Percentiles rank a stretch among this genome's conserved stretches.
phyloP scores from a whole-genome alignment of 2,888 invertebrate genomes.

The Platycnemis pennipes region DNA sequence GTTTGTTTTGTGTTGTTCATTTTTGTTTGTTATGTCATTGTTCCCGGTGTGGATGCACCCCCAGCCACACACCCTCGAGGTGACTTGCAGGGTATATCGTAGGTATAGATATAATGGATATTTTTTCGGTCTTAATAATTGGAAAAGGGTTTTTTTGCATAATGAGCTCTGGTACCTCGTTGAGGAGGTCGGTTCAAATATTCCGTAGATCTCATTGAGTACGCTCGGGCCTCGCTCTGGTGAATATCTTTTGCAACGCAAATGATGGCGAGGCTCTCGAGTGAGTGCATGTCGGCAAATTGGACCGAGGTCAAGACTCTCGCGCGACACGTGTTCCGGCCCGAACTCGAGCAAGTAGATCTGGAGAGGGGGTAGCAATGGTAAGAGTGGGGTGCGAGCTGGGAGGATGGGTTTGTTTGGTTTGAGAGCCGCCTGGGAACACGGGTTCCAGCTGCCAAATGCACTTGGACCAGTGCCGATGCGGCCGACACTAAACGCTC shows the following conservation, averaged over 20 bases:
- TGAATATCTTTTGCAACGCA: background rate
- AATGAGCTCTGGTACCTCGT: no score
- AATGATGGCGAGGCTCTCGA: background rate
- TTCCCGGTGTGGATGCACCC: no score
- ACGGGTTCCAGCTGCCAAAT: background rate
- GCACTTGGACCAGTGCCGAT: constrained; percentile 21
- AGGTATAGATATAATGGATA: no score
- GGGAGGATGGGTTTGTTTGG: background rate
- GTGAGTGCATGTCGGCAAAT: background rate
- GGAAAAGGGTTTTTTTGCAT: no score
- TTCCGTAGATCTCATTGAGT: background rate
- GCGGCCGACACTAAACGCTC: background rate
- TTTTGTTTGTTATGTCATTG: no score
- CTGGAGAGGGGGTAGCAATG: background rate
- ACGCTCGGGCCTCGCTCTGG: background rate
- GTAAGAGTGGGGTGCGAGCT: background rate
- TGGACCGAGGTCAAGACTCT: constrained; percentile 2
- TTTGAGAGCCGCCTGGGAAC: background rate
- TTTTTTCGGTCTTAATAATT: no score
- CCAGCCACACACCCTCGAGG: no score
- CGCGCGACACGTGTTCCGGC: background rate
- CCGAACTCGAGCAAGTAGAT: background rate
- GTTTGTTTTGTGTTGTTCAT: no score
- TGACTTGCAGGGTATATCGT: no score
- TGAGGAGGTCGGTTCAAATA: no score